A percentile compares a stretch with the other conserved stretches of the same genome.
Conservation (phyloP, 2,888 invertebrate species). For the Dasypogon diadema region DNA sequence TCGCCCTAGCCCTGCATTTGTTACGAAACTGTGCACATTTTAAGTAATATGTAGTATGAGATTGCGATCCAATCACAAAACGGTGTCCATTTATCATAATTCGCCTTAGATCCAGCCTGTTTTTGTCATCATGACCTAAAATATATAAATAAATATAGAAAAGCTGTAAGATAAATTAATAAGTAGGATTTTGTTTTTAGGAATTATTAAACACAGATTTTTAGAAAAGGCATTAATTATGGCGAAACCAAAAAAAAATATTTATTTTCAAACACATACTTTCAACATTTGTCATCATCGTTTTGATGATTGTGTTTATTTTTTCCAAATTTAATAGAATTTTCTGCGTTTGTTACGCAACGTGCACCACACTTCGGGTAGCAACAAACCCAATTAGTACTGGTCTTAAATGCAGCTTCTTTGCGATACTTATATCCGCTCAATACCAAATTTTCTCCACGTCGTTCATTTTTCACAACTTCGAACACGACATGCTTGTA, state of each 20-base stretch:
- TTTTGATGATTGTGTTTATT: conserved; percentile 58
- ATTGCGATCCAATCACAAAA: conserved; percentile 66
- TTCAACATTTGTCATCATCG: conserved; percentile 15
- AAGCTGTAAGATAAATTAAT: background rate
- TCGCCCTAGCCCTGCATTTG: conserved; percentile 65
- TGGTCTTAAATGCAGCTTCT: conserved; percentile 59
- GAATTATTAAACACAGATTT: background rate
- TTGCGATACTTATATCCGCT: conserved; percentile 59
- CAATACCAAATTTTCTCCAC: conserved; percentile 58
- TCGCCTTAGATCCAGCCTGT: conserved; percentile 11
- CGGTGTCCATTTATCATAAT: conserved; percentile 51
- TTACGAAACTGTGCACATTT: conserved; percentile 66
- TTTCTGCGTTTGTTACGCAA: conserved; percentile 58
- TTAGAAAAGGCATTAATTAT: background rate
- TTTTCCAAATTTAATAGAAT: conserved; percentile 59
- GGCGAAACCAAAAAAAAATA: background rate
- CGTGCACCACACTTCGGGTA: conserved; percentile 58
- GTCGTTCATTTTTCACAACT: conserved; percentile 57
- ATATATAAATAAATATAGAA: background rate
- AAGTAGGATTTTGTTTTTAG: background rate
- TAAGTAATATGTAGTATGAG: conserved; percentile 63
- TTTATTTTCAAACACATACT: conserved; percentile 12
- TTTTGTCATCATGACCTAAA: conserved; percentile 18
- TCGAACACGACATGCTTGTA: conserved; percentile 56
- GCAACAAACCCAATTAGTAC: conserved; percentile 60